Conservation (phyloP, 2,888 invertebrate species). For the Lasioglossum oenotherae region DNA sequence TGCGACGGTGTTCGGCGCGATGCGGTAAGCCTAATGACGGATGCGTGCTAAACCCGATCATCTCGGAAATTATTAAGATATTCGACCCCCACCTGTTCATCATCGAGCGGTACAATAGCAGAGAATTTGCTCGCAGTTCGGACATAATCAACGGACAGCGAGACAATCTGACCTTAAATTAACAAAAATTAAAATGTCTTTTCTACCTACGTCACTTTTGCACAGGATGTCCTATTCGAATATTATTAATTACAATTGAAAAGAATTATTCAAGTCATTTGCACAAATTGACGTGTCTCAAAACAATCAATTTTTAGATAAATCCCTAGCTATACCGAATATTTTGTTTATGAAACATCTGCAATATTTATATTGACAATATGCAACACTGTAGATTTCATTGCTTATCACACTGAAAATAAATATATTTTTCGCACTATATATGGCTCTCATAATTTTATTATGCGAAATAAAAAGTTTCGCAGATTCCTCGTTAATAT, state of each 20-base stretch:
- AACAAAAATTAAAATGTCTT: background rate
- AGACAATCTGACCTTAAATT: background rate
- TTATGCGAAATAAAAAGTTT: too few relatives aligned
- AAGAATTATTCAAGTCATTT: too few relatives aligned
- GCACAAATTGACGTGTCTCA: too few relatives aligned
- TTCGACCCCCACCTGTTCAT: background rate
- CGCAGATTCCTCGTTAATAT: too few relatives aligned
- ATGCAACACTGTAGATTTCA: too few relatives aligned
- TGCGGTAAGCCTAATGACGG: slow-evolving; percentile 13
- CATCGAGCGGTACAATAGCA: background rate
- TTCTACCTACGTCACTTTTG: background rate
- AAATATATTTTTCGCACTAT: too few relatives aligned
- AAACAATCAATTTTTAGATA: too few relatives aligned
- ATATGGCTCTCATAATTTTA: too few relatives aligned
- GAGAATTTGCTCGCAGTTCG: background rate
- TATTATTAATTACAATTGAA: background rate
- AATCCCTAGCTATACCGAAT: too few relatives aligned
- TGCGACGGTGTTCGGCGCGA: background rate
- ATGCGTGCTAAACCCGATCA: slow-evolving; percentile 22
- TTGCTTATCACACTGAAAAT: too few relatives aligned
- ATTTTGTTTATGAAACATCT: too few relatives aligned
- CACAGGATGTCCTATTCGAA: background rate
- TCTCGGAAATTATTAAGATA: slow-evolving; percentile 10
- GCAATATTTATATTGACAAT: too few relatives aligned
- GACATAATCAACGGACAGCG: background rate